Percentiles rank a stretch among this genome's conserved stretches.
These are phyloP conservation scores for Brachynemurus nebulosus DNA, from an alignment of 2,888 invertebrate genomes.

Conservation along the genomic window DNA sequence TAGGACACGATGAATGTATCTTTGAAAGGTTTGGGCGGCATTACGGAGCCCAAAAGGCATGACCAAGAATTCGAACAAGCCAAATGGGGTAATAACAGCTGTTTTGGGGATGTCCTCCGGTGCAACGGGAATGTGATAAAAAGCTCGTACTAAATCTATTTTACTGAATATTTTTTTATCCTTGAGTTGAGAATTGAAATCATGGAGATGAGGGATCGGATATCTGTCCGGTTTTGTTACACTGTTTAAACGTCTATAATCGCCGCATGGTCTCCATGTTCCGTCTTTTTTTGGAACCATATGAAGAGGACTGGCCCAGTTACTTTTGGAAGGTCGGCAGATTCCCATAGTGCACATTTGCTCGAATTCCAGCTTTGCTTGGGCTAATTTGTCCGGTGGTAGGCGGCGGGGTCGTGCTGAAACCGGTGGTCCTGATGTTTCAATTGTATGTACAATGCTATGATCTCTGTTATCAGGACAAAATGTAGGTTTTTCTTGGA, in stretches of 20 bases:
- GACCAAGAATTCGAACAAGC: neutral
- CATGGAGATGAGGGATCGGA: conserved; percentile 23
- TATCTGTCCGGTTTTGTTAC: conserved; percentile 24
- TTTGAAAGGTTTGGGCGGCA: conserved; percentile 20
- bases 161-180: conserved; percentile 21
- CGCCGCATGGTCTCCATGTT: conserved; percentile 26
- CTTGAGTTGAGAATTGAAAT: conserved; percentile 20
- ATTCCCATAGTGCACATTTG: conserved; percentile 21
- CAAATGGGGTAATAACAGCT: conserved; percentile 22
- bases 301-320: conserved; percentile 24
- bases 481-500: neutral
- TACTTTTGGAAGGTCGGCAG: conserved; percentile 21
- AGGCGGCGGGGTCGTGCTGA: conserved; percentile 21
- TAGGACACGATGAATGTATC: neutral
- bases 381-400: conserved; percentile 20
- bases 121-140: conserved; percentile 26
- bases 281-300: conserved; percentile 20
- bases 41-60: conserved; percentile 24
- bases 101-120: conserved; percentile 26
- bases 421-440: conserved; percentile 23
- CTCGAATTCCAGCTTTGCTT: conserved; percentile 22
- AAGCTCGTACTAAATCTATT: conserved; percentile 25
- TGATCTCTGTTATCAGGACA: neutral
- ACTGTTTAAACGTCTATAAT: conserved; percentile 26
- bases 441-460: conserved; percentile 19